These are phyloP conservation scores for Drosophila paranaensis DNA, from an alignment of 2,888 invertebrate species.

Conservation along the genomic window DNA sequence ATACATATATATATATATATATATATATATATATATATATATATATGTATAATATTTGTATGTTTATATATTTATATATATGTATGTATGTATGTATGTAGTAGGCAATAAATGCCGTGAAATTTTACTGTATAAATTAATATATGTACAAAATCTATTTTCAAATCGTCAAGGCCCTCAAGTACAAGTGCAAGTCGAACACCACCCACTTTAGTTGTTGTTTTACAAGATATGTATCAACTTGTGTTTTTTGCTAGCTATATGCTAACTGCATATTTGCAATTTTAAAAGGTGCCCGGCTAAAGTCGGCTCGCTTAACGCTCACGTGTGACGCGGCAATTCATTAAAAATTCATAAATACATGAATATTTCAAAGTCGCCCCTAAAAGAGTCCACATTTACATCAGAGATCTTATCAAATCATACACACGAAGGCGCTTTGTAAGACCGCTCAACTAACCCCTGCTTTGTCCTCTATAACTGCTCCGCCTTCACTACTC, in stretches of 20 bases:
- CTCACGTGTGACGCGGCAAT: constrained; percentile 84
- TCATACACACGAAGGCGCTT: constrained; percentile 64
- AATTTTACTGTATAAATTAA: constrained; percentile 73
- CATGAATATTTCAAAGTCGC: constrained; percentile 40
- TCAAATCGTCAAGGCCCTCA: neutral
- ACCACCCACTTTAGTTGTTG: constrained; percentile 38
- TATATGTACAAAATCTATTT: constrained; percentile 30
- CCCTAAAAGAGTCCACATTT: constrained; percentile 40
- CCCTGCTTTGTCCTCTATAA: constrained; percentile 22
- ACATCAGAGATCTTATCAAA: constrained; percentile 72
- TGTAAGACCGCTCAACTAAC: constrained; percentile 36
- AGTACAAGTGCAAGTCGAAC: constrained; percentile 6
- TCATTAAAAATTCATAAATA: constrained; percentile 84
- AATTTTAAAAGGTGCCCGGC: constrained; percentile 26
- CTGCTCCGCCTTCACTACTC: constrained; percentile 25
- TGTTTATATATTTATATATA: no score
- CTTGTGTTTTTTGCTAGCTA: constrained; percentile 26
- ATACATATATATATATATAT: no score
- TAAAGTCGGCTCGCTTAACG: constrained; percentile 21
- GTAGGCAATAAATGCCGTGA: constrained; percentile 82
- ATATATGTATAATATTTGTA: no score
- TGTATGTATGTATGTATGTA: neutral
- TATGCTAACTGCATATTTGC: constrained; percentile 63
- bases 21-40: no score
- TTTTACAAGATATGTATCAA: constrained; percentile 61